These are phyloP conservation scores for Parazoanthus atlanticus DNA, from an alignment of 92 coral and sea anemone species.

Conservation along the genomic window DNA sequence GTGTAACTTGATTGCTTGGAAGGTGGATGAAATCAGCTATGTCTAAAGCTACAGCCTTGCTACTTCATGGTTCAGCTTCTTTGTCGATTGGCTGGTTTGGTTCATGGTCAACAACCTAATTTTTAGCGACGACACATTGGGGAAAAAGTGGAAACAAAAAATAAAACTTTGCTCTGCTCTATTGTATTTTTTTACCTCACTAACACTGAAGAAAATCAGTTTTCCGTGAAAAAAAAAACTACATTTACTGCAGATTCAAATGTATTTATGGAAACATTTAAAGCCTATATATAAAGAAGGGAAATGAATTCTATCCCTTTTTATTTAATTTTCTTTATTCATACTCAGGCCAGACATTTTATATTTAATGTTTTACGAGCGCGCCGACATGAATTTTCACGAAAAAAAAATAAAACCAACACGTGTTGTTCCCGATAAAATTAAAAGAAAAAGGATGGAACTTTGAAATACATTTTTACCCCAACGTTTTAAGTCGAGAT, in stretches of 20 bases:
- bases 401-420: conserved; percentile 13
- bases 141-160: conserved; percentile 15
- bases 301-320: conserved; percentile 18
- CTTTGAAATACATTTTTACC: conserved; percentile 12
- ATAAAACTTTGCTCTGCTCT: conserved; percentile 15
- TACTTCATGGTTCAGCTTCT: background rate
- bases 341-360: conserved; percentile 13
- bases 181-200: conserved; percentile 11
- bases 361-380: conserved; percentile 15
- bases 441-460: conserved; percentile 17
- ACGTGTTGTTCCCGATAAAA: conserved; percentile 14
- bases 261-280: conserved; percentile 3
- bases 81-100: conserved; percentile 19
- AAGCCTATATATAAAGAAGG: conserved; percentile 15
- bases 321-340: conserved; percentile 12
- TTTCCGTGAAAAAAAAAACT: conserved; percentile 7
- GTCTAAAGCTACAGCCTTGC: conserved; percentile 12
- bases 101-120: conserved; percentile 16
- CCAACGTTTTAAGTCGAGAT: conserved; percentile 26
- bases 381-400: conserved; percentile 8
- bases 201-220: conserved; percentile 6
- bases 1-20: conserved; percentile 11
- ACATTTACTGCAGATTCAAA: conserved; percentile 18
- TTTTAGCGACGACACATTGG: conserved; percentile 10
- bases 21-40: conserved; percentile 23